Percentiles rank a stretch among this genome's conserved stretches.
Conservation (phyloP, 2,113 vertebrate species). For the Cochlearius cochlearius region DNA sequence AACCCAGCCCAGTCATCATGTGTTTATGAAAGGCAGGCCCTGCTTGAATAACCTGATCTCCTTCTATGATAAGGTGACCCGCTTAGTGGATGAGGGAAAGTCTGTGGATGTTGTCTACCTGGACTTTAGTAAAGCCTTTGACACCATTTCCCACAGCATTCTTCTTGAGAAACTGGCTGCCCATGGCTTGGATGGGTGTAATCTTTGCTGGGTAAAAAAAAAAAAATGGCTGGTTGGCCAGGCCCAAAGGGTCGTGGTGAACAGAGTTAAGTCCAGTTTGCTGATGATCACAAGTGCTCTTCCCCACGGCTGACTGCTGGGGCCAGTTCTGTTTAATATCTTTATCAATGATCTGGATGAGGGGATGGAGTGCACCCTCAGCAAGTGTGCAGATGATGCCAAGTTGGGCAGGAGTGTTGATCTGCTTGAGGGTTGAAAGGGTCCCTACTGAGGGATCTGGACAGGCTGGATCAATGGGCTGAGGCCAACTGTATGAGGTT, state of each 20-base stretch:
- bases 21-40: not conserved
- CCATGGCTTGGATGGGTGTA: not conserved
- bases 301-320: not conserved
- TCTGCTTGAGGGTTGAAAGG: not conserved
- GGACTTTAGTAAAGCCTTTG: not conserved
- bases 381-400: not conserved
- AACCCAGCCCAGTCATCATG: not conserved
- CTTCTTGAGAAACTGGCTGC: not conserved
- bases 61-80: not conserved
- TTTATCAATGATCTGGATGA: not conserved
- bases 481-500: not conserved
- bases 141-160: not conserved
- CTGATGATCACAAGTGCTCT: not conserved
- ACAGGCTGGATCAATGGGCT: not conserved
- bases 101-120: not conserved
- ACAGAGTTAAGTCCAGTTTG: not conserved
- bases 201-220: not conserved
- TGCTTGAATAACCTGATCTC: not conserved
- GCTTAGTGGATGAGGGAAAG: not conserved
- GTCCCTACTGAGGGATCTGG: not conserved
- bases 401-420: not conserved
- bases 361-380: not conserved
- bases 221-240: not conserved
- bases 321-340: not conserved
- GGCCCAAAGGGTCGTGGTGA: not conserved